These are phyloP conservation scores for Idris sp. DNA, from an alignment of 1,140 invertebrate species.

Conservation along the genomic window DNA sequence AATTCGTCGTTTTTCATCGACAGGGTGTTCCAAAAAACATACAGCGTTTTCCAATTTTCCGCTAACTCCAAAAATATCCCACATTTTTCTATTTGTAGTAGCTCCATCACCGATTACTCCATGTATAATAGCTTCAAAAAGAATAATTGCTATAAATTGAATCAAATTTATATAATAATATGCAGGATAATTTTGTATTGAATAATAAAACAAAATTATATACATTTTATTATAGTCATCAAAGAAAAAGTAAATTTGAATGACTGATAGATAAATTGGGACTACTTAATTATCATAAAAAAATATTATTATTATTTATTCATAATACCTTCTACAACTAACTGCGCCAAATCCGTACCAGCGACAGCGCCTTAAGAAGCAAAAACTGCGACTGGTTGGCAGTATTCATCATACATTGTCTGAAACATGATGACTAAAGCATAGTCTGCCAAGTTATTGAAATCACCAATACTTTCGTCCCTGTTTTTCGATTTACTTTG, in stretches of 20 bases:
- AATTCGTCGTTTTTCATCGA: not conserved
- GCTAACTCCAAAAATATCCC: constrained; percentile 30
- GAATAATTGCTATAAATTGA: constrained; percentile 5
- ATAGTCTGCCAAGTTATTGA: not conserved
- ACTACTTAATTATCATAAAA: no score
- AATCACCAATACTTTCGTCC: no score
- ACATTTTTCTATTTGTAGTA: constrained; percentile 16
- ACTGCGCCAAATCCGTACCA: constrained; percentile 2
- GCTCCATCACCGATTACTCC: constrained; percentile 23
- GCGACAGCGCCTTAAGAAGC: constrained; percentile 6
- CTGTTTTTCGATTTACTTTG: no score
- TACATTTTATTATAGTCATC: no score
- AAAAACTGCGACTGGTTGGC: no score
- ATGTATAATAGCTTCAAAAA: constrained; percentile 20
- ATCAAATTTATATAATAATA: no score
- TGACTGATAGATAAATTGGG: no score
- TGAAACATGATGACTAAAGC: constrained; percentile 11
- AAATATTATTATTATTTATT: no score
- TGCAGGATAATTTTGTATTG: no score
- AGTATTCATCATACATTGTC: no score
- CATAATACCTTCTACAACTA: constrained; percentile 9
- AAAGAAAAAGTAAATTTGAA: no score
- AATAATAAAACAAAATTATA: no score
- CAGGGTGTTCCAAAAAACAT: constrained; percentile 7
- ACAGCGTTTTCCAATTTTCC: not conserved